A percentile compares a stretch with the other conserved stretches of the same genome.
phyloP scores from a whole-genome alignment of 2,888 invertebrate genomes.

The Tetragnatha montana region DNA sequence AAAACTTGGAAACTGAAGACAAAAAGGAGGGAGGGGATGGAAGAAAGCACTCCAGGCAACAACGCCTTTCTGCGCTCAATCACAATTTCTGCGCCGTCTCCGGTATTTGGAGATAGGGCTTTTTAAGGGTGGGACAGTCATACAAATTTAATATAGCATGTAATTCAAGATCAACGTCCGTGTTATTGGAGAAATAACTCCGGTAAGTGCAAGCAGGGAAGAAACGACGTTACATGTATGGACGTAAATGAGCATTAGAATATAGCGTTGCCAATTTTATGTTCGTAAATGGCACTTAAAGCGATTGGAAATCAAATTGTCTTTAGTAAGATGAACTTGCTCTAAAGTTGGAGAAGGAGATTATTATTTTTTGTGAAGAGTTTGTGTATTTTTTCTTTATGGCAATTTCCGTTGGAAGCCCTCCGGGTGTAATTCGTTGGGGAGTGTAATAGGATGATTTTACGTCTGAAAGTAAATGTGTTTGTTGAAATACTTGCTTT shows the following conservation, averaged over 20 bases:
- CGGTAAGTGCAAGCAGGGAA: neutral
- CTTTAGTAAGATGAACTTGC: neutral
- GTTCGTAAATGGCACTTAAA: neutral
- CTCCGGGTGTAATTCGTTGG: neutral
- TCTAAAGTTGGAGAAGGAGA: neutral
- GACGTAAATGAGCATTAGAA: neutral
- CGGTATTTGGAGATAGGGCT: constrained; percentile 28
- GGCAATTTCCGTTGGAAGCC: neutral
- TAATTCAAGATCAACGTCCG: constrained; percentile 41
- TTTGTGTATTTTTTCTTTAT: neutral
- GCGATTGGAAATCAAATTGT: neutral
- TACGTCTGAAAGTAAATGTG: neutral
- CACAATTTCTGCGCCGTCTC: constrained; percentile 33
- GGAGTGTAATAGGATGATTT: neutral
- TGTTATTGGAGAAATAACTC: constrained; percentile 21
- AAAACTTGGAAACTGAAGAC: constrained; percentile 50
- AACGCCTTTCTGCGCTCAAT: constrained; percentile 23
- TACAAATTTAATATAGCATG: constrained; percentile 51
- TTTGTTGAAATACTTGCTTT: no score
- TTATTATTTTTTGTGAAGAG: neutral
- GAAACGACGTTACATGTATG: neutral
- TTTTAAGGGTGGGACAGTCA: constrained; percentile 23
- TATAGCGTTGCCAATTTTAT: neutral
- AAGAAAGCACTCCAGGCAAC: constrained; percentile 32
- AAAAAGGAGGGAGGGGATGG: neutral